A percentile compares a stretch with the other conserved stretches of the same genome.
Conservation (phyloP, 2,113 vertebrate species). For the Callionymus lyra region DNA sequence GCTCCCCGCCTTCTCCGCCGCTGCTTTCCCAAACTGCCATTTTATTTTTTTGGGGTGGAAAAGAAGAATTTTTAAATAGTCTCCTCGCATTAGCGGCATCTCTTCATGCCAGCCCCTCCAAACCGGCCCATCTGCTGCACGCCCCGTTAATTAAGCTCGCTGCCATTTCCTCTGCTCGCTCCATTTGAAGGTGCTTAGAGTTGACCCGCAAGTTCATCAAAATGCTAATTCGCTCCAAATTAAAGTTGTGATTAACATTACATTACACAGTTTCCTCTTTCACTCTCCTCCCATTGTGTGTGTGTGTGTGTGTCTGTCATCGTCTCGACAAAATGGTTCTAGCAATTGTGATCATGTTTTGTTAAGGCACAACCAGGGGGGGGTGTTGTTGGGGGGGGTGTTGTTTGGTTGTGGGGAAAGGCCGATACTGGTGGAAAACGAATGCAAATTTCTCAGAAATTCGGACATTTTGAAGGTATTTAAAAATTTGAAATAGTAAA, state of each 20-base stretch:
- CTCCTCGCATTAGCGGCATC: constrained; percentile 32
- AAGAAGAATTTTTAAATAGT: constrained; percentile 20
- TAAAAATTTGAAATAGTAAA: too few species aligned
- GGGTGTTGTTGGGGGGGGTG: too few species aligned
- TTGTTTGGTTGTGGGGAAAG: too few species aligned
- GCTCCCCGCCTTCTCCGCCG: constrained; percentile 29
- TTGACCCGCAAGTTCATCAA: constrained; percentile 95
- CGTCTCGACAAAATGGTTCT: too few species aligned
- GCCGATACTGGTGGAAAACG: too few species aligned
- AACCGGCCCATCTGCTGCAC: constrained; percentile 92
- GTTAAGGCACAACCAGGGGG: too few species aligned
- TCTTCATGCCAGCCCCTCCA: constrained; percentile 71
- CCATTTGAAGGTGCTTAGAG: constrained; percentile 87
- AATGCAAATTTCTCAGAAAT: too few species aligned
- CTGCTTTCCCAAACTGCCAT: constrained; percentile 28
- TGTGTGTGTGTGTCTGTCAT: background rate
- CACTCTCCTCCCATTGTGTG: constrained; percentile 46
- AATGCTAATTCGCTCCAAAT: constrained; percentile 98
- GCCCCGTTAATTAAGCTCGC: constrained; percentile 94
- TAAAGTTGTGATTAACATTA: constrained; percentile 99
- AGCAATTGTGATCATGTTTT: too few species aligned
- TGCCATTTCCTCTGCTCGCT: constrained; percentile 88
- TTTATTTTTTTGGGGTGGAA: constrained; percentile 27
- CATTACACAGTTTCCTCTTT: constrained; percentile 89
- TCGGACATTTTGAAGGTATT: too few species aligned